These are phyloP conservation scores for Trematomus bernacchii DNA, from an alignment of 2,797 vertebrate species.

Conservation along the genomic window DNA sequence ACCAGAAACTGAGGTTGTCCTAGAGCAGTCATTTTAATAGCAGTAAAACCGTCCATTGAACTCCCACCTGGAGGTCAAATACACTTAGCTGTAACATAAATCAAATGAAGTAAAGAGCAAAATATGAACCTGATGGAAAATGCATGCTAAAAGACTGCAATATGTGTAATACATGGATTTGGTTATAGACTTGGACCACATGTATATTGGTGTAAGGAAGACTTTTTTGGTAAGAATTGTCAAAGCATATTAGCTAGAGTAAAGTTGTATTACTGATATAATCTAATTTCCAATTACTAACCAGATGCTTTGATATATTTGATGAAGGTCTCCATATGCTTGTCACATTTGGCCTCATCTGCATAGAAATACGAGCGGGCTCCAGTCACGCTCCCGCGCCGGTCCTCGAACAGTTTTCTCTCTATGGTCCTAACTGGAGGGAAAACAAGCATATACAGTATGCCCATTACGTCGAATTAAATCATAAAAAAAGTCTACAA, in stretches of 20 bases:
- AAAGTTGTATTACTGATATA: background rate
- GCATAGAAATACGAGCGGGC: constrained; percentile 86
- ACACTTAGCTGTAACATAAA: constrained; percentile 12
- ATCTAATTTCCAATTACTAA: constrained; percentile 54
- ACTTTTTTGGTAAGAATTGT: background rate
- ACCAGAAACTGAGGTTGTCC: constrained; percentile 95
- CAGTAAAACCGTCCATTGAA: constrained; percentile 90
- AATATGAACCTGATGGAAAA: background rate
- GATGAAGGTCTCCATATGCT: constrained; percentile 92
- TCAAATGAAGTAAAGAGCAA: background rate
- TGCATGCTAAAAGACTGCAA: background rate
- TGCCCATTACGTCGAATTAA: constrained; percentile 64
- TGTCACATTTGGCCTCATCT: constrained; percentile 92
- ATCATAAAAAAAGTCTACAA: constrained; percentile 49
- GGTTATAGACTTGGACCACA: background rate
- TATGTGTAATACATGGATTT: background rate
- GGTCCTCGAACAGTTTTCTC: constrained; percentile 84
- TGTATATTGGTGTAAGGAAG: background rate
- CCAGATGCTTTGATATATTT: constrained; percentile 91
- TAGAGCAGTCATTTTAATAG: constrained; percentile 93
- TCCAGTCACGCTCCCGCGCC: constrained; percentile 69
- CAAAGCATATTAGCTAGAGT: background rate
- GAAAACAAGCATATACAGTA: constrained; percentile 56
- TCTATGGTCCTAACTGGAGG: constrained; percentile 75
- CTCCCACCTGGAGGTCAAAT: constrained; percentile 82